phyloP scores from a whole-genome alignment of 2,797 vertebrate species.

The Anguilla megastoma region DNA sequence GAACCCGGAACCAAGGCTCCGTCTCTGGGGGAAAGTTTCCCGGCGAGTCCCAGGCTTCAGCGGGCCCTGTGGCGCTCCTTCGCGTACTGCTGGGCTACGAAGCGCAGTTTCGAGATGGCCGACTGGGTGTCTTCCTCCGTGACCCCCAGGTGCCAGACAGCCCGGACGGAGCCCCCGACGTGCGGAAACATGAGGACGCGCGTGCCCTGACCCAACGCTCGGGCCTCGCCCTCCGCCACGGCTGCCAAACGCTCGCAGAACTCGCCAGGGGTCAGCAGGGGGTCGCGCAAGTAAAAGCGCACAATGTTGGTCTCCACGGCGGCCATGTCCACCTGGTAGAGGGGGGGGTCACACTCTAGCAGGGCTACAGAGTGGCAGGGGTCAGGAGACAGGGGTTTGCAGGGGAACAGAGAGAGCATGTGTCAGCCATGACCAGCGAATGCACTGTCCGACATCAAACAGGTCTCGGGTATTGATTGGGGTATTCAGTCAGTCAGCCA shows the following conservation, averaged over 20 bases:
- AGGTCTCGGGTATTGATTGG: neutral
- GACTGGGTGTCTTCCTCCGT: conserved; percentile 71
- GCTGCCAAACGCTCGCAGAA: conserved; percentile 72
- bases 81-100: conserved; percentile 67
- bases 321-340: conserved; percentile 63
- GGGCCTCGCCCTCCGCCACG: conserved; percentile 67
- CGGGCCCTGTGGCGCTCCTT: conserved; percentile 39
- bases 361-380: conserved; percentile 61
- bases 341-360: conserved; percentile 57
- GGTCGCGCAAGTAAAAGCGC: conserved; percentile 60
- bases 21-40: neutral
- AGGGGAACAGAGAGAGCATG: conserved; percentile 12
- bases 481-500: neutral
- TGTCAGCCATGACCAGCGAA: conserved; percentile 13
- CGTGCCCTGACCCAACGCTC: conserved; percentile 61
- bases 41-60: conserved; percentile 27
- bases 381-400: conserved; percentile 13
- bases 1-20: neutral
- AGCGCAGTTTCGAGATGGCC: conserved; percentile 74
- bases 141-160: conserved; percentile 79
- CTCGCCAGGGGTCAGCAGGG: conserved; percentile 53
- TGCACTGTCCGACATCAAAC: neutral
- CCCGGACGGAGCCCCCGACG: conserved; percentile 56
- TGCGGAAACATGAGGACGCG: conserved; percentile 74
- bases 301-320: conserved; percentile 81